Conservation (phyloP, 2,888 invertebrate species). For the Dendrolimus houi region DNA sequence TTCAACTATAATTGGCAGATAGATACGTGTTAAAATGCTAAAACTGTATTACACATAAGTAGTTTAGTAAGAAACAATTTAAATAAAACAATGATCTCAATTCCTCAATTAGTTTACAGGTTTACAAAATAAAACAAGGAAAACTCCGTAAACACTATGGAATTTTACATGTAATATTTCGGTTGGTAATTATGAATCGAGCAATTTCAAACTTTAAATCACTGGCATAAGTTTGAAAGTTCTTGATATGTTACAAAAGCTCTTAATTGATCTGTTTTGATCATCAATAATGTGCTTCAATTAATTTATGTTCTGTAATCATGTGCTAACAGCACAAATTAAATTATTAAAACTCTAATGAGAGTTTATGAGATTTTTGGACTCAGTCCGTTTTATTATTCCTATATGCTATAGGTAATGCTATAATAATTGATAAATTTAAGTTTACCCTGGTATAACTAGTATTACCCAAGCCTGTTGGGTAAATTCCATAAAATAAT, state of each 20-base stretch:
- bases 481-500: too few species aligned
- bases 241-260: neutral
- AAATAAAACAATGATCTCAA: neutral
- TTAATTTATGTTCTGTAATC: neutral
- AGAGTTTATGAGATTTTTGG: neutral
- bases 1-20: too few species aligned
- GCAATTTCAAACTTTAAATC: neutral
- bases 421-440: too few species aligned
- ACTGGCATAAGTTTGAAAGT: neutral
- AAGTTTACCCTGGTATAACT: too few species aligned
- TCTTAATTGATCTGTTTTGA: neutral
- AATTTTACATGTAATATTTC: neutral
- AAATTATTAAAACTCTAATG: neutral
- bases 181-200: neutral
- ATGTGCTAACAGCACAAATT: too few species aligned
- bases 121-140: neutral
- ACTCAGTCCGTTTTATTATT: neutral
- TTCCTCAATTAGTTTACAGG: neutral
- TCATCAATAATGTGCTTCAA: neutral
- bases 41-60: too few species aligned
- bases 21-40: too few species aligned
- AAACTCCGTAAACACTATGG: neutral
- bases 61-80: too few species aligned
- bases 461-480: too few species aligned
- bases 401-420: too few species aligned